Conservation (phyloP, 1,140 invertebrate genomes). For the Hermetia illucens region DNA sequence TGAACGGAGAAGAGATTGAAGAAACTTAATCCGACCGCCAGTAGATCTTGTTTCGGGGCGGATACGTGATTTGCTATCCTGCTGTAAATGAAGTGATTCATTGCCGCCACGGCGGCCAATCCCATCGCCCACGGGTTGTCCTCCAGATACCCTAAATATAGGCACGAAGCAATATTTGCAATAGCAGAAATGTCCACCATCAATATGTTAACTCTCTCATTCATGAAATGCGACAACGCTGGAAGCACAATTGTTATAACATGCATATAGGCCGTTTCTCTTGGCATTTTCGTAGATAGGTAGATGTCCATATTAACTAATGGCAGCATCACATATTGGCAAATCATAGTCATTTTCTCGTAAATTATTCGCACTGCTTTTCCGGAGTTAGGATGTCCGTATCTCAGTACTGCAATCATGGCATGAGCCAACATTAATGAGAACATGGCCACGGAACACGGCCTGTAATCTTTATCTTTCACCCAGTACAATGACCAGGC, state of each 20-base stretch:
- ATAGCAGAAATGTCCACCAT: neutral
- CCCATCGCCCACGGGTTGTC: neutral
- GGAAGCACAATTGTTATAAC: neutral
- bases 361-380: too few relatives aligned
- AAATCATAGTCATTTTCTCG: neutral
- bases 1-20: neutral
- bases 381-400: neutral
- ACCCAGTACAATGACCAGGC: neutral
- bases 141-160: neutral
- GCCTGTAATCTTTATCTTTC: neutral
- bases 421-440: neutral
- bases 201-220: neutral
- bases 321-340: neutral
- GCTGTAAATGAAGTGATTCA: neutral
- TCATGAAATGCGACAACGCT: neutral
- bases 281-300: neutral
- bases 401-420: neutral
- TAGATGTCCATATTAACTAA: neutral
- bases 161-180: neutral
- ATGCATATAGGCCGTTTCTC: neutral
- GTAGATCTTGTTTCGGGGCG: neutral
- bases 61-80: neutral
- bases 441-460: neutral
- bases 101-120: neutral
- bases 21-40: neutral